These are phyloP conservation scores for Rhabdornis inornatus DNA, from an alignment of 2,113 vertebrate genomes.

Conservation along the genomic window DNA sequence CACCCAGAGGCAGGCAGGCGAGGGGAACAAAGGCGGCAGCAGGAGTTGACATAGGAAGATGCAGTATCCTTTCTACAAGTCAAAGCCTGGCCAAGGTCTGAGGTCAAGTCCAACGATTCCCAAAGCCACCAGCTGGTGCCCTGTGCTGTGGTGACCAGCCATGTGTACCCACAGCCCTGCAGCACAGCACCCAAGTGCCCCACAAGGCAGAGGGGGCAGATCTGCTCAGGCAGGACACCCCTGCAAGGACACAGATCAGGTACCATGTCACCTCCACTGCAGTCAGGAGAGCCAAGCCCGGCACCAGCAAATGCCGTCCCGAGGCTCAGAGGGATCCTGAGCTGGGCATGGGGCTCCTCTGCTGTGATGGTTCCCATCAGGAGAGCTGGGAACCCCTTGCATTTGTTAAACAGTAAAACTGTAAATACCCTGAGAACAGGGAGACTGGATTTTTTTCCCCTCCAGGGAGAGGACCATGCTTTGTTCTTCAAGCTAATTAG, in stretches of 20 bases:
- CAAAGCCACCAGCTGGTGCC: conserved; percentile 12
- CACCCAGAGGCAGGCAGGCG: neutral
- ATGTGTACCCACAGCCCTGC: rapidly evolving
- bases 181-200: neutral
- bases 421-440: conserved; percentile 55
- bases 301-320: rapidly evolving
- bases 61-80: conserved; percentile 40
- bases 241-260: neutral
- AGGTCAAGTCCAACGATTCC: conserved; percentile 11
- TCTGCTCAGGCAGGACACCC: neutral
- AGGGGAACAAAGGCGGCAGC: neutral
- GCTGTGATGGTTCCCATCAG: neutral
- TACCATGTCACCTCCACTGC: neutral
- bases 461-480: neutral
- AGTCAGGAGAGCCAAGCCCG: neutral
- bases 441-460: conserved; percentile 14
- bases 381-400: neutral
- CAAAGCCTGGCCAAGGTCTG: conserved; percentile 46
- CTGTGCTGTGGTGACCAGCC: rapidly evolving
- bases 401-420: conserved; percentile 38
- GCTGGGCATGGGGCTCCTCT: neutral
- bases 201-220: neutral
- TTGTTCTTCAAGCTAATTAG: conserved; percentile 49
- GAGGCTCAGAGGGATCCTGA: neutral
- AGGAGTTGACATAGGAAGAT: conserved; percentile 19